These are phyloP conservation scores for Caenorhabditis sp. DNA, from an alignment of 2,888 invertebrate genomes.

Conservation along the genomic window DNA sequence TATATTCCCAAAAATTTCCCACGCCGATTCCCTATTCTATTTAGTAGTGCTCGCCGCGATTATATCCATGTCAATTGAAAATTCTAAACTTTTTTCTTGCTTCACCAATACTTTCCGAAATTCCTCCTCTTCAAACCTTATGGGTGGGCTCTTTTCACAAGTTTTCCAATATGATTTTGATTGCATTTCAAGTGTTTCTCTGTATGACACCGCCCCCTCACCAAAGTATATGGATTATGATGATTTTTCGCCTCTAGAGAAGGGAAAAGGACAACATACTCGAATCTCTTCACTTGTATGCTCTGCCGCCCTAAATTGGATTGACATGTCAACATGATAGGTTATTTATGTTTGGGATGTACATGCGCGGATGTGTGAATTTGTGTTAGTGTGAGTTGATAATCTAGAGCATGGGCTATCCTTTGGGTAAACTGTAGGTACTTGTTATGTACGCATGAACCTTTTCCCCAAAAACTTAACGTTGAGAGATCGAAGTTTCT, in stretches of 20 bases:
- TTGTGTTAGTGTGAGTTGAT: neutral
- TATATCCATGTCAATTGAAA: slow-evolving; percentile 3
- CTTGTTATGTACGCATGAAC: neutral
- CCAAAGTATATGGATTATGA: slow-evolving; percentile 34
- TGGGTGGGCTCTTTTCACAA: slow-evolving; percentile 17
- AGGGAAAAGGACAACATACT: slow-evolving; percentile 30
- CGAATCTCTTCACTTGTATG: slow-evolving; percentile 1
- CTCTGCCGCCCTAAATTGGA: slow-evolving; percentile 16
- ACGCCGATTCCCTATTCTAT: slow-evolving; percentile 46
- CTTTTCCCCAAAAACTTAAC: no score
- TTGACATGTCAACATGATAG: slow-evolving; percentile 30
- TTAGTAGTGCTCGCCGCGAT: slow-evolving; percentile 2
- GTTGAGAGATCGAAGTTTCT: no score
- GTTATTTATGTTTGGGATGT: slow-evolving; percentile 9
- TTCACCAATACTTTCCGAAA: neutral
- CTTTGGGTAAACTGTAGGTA: slow-evolving; percentile 7
- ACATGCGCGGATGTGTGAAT: neutral
- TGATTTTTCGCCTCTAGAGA: neutral
- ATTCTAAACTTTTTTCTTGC: no score
- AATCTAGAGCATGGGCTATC: neutral
- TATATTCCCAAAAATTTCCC: slow-evolving; percentile 20
- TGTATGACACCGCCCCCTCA: slow-evolving; percentile 16
- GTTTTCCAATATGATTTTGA: slow-evolving; percentile 36
- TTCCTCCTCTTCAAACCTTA: neutral
- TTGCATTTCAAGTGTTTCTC: slow-evolving; percentile 58